Evolutionary conservation across 2,888 invertebrate genomes (phyloP), one percentile per base, ranked within the genome.

Genomic region (Laothoe populi): DNA sequence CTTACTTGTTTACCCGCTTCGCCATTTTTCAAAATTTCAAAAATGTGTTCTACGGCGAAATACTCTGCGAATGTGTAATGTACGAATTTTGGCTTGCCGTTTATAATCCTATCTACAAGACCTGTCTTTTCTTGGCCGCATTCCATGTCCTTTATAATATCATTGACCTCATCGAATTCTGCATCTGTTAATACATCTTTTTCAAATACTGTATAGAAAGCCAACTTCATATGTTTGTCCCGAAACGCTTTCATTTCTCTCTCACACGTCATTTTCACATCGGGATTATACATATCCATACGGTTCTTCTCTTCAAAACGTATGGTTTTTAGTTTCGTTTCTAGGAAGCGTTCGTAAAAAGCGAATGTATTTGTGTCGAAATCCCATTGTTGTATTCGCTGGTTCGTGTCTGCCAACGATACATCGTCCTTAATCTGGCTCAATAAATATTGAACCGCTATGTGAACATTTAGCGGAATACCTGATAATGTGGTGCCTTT

Each of bases 21-120:
- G 3, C 16, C 19, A 11, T 46, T 40, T 60, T 69, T 69, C 11
- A 69, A 16, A 26, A 60, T 40, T 23, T 67, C 64, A 31, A 64
- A 66, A n/a, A 69, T 1, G n/a, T 67, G 62, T 57, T 67, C 69
- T 2, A 66, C 62, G 0, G 69, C 69, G 16, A 64, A 69, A 38
- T 70, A 62, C 35, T 69, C 69, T 7, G 65, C 42, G 42, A 69
- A 68, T 8, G 64, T 58, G 53, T 59, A 42, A 53, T 68, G 70
- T 16, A 63, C 38, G 10, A 70, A 70, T 57, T 46, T 61, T 0
- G 70, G 67, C 0, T 64, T 57, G 8, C 58, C 60, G 21, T 67
- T 58, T n/a, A 19, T 31, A 4, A 67, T 61, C 19, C 42, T 57
- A n/a, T 63, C 53, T 19, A 69, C 62, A 7, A 69, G 38, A 0